Base-by-base conservation (phyloP, 1,140 invertebrate species). In the Meloidogyne floridensis region DNA sequence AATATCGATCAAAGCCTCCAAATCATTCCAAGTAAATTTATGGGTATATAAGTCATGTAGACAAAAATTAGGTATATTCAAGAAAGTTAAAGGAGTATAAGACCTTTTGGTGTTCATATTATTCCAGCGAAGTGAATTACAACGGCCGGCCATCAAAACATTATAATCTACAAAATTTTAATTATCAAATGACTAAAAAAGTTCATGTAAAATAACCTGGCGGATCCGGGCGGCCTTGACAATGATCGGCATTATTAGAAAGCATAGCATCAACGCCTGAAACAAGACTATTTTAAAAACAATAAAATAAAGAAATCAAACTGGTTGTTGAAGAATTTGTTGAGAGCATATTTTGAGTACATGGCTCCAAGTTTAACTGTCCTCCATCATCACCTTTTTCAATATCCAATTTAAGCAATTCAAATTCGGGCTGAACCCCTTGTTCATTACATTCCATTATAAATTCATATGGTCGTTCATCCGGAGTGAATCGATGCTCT, bases 111-210 rank as follows among this genome's bases (percentile, higher is more conserved):
- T 75, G 43, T 59, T 7, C 20, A 42, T 59, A 56, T 42, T 56
- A 47, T 42, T 15, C 2, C 83, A n/a, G 0, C 73, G 54, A 42
- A 84, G 74, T 11, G 83, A 84, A 73, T 84, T 84, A 70, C 82
- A 84, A 20, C 82, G 71, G 69, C 84, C 69, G 3, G 56, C 82
- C 15, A 84, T 84, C 20, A 84, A 20, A 56, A 74, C 70, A 54
- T 81, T 84, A 70, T 84, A 84, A 43, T 74, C 83, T 79, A 65
- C n/a, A 75, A 71, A 76, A 53, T 59, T 72, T 47, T 15, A n/a
- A 32, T 32, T 32, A 32, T 32, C 2, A 1, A 32, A 32, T 32
- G 32, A 32, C 32, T 32, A 32, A 32, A 32, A 32, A 32, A 32
- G 32, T 32, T 32, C 2, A 9, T 75, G 4, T 56, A 11, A 42